Evolutionary conservation across 1,140 invertebrate species (phyloP).

Genomic region (Drosophila yakuba): DNA sequence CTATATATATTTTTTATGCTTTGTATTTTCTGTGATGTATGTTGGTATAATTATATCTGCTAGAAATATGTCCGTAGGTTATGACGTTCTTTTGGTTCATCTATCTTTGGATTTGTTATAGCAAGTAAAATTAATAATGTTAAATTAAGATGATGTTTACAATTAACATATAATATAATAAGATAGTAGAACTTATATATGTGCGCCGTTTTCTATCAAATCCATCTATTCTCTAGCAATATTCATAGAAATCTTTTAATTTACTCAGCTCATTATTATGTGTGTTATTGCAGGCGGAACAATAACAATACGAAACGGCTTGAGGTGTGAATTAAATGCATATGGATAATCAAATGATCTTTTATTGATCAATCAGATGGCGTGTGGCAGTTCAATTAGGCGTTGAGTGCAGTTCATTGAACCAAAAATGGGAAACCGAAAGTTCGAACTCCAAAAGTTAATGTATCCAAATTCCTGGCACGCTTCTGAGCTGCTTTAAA

Average conservation of each 20-base stretch:
- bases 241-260: constrained; percentile 28
- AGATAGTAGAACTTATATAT: background rate
- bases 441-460: constrained; percentile 35
- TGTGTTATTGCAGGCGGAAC: constrained; percentile 19
- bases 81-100: too few species aligned
- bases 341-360: constrained; percentile 60
- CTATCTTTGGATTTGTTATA: background rate
- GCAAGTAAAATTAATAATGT: too few species aligned
- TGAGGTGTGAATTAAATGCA: constrained; percentile 62
- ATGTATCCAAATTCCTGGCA: constrained; percentile 56
- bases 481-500: constrained; percentile 72
- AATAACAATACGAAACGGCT: constrained; percentile 26
- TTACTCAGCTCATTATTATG: constrained; percentile 37
- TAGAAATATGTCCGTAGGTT: too few species aligned
- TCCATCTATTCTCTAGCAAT: constrained; percentile 13
- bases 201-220: background rate
- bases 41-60: too few species aligned
- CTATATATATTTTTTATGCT: background rate
- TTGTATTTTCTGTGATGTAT: too few species aligned
- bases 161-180: too few species aligned
- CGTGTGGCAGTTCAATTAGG: constrained; percentile 45
- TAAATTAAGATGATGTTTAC: too few species aligned
- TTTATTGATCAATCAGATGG: constrained; percentile 61
- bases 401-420: constrained; percentile 60
- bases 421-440: constrained; percentile 51